phyloP scores from a whole-genome alignment of 2,797 vertebrate species.

The Eulemur coronatus region DNA sequence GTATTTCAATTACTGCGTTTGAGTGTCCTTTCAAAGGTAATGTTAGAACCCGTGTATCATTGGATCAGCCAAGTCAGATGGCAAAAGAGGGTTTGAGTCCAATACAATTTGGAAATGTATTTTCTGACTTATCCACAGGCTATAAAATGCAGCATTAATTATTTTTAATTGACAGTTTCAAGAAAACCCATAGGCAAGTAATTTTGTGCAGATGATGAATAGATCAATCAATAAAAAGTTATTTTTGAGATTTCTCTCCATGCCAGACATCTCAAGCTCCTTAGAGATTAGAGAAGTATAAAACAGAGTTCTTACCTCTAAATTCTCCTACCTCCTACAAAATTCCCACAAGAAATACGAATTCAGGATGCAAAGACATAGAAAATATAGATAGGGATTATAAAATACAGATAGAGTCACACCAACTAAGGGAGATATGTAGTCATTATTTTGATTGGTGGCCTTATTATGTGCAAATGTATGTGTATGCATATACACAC shows the following conservation, averaged over 20 bases:
- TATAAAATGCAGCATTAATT: constrained; percentile 40
- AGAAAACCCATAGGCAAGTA: not conserved
- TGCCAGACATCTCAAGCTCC: not conserved
- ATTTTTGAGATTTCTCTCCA: constrained; percentile 24
- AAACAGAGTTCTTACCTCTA: not conserved
- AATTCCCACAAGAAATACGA: constrained; percentile 6
- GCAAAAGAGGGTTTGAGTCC: not conserved
- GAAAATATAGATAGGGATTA: not conserved
- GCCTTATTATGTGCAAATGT: not conserved
- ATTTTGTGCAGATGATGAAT: constrained; percentile 44
- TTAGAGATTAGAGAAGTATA: not conserved
- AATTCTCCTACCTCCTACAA: not conserved
- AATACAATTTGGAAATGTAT: not conserved
- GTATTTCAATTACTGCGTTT: constrained; percentile 36
- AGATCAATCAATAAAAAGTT: constrained; percentile 22
- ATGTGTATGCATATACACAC: not conserved
- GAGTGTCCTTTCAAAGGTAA: constrained; percentile 56
- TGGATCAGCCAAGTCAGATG: not conserved
- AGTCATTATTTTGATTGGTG: not conserved
- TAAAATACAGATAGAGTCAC: constrained; percentile 1
- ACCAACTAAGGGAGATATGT: not conserved
- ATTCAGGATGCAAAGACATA: not conserved
- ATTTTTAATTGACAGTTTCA: not conserved
- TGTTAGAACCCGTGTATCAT: constrained; percentile 16
- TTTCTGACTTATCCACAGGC: constrained; percentile 39